phyloP scores from a whole-genome alignment of 2,113 vertebrate genomes.

The Grus americana region DNA sequence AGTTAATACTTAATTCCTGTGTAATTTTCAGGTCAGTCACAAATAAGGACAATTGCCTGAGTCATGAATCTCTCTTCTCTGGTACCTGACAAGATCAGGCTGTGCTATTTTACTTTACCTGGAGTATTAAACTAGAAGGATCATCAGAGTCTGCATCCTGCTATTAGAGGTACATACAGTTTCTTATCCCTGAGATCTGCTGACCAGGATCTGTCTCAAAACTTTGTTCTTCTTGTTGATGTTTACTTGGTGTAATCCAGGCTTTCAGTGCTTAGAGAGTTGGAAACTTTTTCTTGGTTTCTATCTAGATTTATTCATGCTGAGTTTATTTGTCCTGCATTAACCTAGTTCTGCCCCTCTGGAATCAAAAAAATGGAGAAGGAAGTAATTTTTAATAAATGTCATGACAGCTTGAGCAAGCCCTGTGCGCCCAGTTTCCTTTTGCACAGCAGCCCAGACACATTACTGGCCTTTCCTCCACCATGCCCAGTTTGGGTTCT shows the following conservation, averaged over 20 bases:
- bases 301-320: neutral
- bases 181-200: neutral
- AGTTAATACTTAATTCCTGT: neutral
- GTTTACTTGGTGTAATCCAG: neutral
- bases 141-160: neutral
- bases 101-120: neutral
- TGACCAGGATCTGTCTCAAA: neutral
- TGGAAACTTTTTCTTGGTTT: neutral
- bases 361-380: neutral
- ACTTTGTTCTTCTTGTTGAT: neutral
- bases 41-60: neutral
- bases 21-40: neutral
- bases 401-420: neutral
- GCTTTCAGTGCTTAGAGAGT: neutral
- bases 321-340: neutral
- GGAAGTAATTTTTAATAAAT: neutral
- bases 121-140: neutral
- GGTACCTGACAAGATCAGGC: neutral
- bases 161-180: neutral
- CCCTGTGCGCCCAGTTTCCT: neutral
- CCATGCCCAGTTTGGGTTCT: neutral
- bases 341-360: neutral
- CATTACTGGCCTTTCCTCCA: neutral
- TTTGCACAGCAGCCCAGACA: neutral
- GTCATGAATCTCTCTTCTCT: neutral